phyloP scores from a whole-genome alignment of 2,113 vertebrate species.

The Pedetes capensis region DNA sequence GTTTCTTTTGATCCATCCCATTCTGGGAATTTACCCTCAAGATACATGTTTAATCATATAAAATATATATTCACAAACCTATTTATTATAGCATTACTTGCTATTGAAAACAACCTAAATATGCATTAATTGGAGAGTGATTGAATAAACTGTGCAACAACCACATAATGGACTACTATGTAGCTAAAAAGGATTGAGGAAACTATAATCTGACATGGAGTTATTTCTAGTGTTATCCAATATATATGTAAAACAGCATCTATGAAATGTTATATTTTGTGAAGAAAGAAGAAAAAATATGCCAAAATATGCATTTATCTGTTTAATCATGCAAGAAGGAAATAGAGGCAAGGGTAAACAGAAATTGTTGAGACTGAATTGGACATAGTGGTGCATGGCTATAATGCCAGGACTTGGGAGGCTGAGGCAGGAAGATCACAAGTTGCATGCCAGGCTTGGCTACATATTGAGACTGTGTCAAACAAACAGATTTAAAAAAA shows the following conservation, averaged over 20 bases:
- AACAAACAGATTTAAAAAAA: too few relatives aligned
- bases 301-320: neutral
- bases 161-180: neutral
- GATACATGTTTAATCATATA: neutral
- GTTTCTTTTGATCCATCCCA: neutral
- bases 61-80: neutral
- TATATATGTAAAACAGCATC: neutral
- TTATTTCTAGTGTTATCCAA: neutral
- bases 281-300: neutral
- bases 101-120: neutral
- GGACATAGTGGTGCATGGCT: too few relatives aligned
- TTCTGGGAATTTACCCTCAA: neutral
- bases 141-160: neutral
- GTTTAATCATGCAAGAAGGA: neutral
- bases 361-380: neutral
- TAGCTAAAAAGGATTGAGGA: neutral
- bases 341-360: neutral
- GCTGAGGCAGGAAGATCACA: too few relatives aligned
- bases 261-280: neutral
- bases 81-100: neutral
- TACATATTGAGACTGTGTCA: too few relatives aligned
- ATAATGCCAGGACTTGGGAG: too few relatives aligned
- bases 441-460: too few relatives aligned
- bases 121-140: neutral
- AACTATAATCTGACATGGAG: neutral